Base-by-base conservation (phyloP, 2,888 invertebrate species). In the Choreutis nemorana region DNA sequence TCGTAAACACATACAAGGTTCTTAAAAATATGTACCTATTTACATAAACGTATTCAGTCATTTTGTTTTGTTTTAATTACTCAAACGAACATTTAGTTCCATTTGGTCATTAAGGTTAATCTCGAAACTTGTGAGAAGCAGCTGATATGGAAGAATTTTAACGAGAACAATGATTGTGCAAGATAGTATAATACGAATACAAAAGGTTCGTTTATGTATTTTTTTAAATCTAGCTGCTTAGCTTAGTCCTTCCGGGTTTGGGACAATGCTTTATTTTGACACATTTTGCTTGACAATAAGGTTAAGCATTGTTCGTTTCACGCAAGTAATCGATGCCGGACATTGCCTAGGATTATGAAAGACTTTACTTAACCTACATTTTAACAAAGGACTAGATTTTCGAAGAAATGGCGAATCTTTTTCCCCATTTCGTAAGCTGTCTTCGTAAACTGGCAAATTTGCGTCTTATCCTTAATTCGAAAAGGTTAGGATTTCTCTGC, bases 281-380 rank as follows among this genome's bases (percentile, higher is more conserved):
- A 50, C 50, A 42, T 47, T 51, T 55, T 51, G 45, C 35, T 42
- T 42, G 38, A 35, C 32, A 50, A 50, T 51, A 50, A 35, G 32
- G 4, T n/a, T 11, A 4, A 13, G 6, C 16, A 48, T 57, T 63
- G 53, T 60, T 30, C 34, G 30, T 34, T 35, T 38, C 39, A 50
- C 47, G 56, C 52, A 54, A 66, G 73, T 67, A 70, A 73, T 60
- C 55, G 66, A 72, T 62, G 60, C 73, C 72, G 71, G 73, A 73
- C 60, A 55, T 60, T 31, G 27, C 29, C 23, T 18, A 33, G 48
- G 48, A 48, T 57, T 56, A 54, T 41, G 34, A 33, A 32, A 32
- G n/a, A n/a, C n/a, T n/a, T n/a, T n/a, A n/a, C 34, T 35, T 48
- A 50, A 42, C 42, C 42, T 37, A 42, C 35, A 41, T 44, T 40